Percentiles rank a stretch among this genome's conserved stretches.
These are phyloP conservation scores for Pteropus alecto DNA, from an alignment of 2,113 vertebrate species.

Conservation along the genomic window DNA sequence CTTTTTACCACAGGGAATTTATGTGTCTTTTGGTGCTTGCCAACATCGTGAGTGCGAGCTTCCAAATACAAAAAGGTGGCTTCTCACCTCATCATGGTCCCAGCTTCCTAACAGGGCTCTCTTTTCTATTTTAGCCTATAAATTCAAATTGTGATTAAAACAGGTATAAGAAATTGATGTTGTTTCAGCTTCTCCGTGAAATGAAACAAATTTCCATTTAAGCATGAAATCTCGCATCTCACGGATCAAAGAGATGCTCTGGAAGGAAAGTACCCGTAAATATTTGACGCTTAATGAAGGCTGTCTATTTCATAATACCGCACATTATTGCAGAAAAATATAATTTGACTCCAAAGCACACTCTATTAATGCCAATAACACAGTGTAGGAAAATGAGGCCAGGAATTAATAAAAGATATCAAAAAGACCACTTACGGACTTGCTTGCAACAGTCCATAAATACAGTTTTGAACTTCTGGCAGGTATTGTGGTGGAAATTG, in stretches of 20 bases:
- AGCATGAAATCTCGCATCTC: slow-evolving; percentile 7
- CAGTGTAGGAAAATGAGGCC: neutral
- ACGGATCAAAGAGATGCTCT: neutral
- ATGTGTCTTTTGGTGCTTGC: neutral
- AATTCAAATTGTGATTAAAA: slow-evolving; percentile 22
- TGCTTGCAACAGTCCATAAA: neutral
- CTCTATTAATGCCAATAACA: neutral
- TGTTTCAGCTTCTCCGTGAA: slow-evolving; percentile 12
- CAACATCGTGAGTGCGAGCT: neutral
- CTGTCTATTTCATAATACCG: neutral
- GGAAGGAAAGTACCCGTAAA: neutral
- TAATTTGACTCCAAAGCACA: neutral
- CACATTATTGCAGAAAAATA: neutral
- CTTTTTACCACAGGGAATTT: neutral
- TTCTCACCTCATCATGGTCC: neutral
- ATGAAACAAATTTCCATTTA: slow-evolving; percentile 26
- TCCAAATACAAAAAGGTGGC: neutral
- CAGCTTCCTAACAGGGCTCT: neutral
- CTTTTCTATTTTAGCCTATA: neutral
- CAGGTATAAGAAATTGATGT: slow-evolving; percentile 25
- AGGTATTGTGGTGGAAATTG: neutral
- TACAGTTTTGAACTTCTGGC: neutral
- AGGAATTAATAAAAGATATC: neutral
- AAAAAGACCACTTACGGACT: neutral
- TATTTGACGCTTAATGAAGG: neutral